Percentiles rank a stretch among this genome's conserved stretches.
Conservation (phyloP, 2,888 invertebrate genomes). For the Cephonodes hylas region DNA sequence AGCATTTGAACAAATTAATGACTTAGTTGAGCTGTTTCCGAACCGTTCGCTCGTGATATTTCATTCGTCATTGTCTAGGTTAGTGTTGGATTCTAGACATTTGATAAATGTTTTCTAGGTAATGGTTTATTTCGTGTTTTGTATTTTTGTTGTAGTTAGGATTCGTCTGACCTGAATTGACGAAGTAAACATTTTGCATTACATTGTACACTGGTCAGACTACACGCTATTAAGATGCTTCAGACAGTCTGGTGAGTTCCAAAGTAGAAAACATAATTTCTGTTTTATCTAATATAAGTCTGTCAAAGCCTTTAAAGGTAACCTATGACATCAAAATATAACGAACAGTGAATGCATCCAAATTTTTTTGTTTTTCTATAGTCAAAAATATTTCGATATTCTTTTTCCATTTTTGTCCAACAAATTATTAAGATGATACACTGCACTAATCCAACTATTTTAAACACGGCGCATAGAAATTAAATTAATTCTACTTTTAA, state of each 20-base stretch:
- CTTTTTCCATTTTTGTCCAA: too few relatives aligned
- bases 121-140: not conserved
- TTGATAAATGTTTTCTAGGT: not conserved
- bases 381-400: not conserved
- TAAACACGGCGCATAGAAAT: not conserved
- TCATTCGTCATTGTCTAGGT: not conserved
- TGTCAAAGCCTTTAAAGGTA: too few relatives aligned
- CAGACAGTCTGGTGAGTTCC: too few relatives aligned
- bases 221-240: too few relatives aligned
- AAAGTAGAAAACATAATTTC: too few relatives aligned
- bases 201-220: too few relatives aligned
- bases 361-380: too few relatives aligned
- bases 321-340: too few relatives aligned
- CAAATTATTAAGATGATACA: not conserved
- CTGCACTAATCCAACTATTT: not conserved
- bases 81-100: not conserved
- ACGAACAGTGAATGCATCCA: too few relatives aligned
- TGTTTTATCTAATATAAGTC: too few relatives aligned
- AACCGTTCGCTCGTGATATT: not conserved
- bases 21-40: not conserved
- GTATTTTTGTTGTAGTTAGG: not conserved
- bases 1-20: not conserved
- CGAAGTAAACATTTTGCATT: too few relatives aligned
- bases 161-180: too few relatives aligned
- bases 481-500: constrained; percentile 14